Base-by-base conservation (phyloP, 1,140 invertebrate species). In the Lucilia sericata region DNA sequence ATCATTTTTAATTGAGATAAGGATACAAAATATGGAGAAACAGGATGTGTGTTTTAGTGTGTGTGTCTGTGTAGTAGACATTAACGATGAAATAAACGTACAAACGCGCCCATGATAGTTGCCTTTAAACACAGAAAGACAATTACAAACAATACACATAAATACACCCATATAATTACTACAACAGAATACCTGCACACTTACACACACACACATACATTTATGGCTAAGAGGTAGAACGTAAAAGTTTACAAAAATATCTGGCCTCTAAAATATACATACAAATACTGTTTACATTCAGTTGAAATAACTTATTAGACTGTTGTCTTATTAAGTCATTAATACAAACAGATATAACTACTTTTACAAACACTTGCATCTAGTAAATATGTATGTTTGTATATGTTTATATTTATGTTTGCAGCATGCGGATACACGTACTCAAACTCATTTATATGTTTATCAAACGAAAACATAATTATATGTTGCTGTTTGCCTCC, bases 1-100 rank as follows among this genome's bases (percentile, higher is more conserved):
- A 70, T 70, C 21, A 70, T 21, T 70, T 60, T 70, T 70, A 70
- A 70, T 70, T 70, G 65, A 70, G 65, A 70, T 70, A 70, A 70
- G 65, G 19, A 70, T 70, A 70, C 65, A 70, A 70, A 70, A 25
- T 70, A 25, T 70, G n/a, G 19, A 19, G 5, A 70, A 13, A 70
- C 65, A 21, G 65, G n/a, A 70, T 19, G 9, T 19, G 21, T 30
- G 25, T 30, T n/a, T n/a, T n/a, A n/a, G 25, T 30, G 25, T 30
- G 25, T 30, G 25, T 30, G 25, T 30, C 1, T 30, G 25, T 30
- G 25, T 30, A 30, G 25, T 70, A 70, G n/a, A 70, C n/a, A 70
- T 70, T 70, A 70, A 70, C 65, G 19, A 25, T 70, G n/a, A 70
- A 70, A 17, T 60, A 70, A 19, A 70, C n/a, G 9, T 70, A 70